A percentile compares a stretch with the other conserved stretches of the same genome.
Conservation (phyloP, 92 coral and sea anemone genomes). For the Zoanthus sansibaricus region DNA sequence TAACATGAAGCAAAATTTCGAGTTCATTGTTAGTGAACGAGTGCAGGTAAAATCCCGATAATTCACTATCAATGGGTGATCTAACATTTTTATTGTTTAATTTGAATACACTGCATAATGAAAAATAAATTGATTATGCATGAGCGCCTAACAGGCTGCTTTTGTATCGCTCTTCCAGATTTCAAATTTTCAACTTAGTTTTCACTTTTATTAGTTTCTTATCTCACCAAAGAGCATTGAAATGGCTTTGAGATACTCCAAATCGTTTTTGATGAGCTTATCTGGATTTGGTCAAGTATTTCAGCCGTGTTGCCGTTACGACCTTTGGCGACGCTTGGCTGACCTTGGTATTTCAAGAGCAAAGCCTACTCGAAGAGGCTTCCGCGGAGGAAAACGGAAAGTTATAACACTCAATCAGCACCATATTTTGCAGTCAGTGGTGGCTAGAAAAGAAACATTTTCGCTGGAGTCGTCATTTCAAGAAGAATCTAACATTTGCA, state of each 20-base stretch:
- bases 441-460: slow-evolving; percentile 17
- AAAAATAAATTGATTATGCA: neutral
- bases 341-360: slow-evolving; percentile 21
- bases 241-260: slow-evolving; percentile 10
- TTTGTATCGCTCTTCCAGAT: neutral
- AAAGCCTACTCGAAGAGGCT: neutral
- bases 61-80: no score
- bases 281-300: slow-evolving; percentile 12
- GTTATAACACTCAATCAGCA: slow-evolving; percentile 17
- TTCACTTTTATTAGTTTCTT: neutral
- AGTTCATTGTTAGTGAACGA: no score
- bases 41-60: no score
- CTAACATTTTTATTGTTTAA: no score
- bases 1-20: no score
- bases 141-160: neutral
- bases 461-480: neutral
- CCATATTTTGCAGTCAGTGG: slow-evolving; percentile 24
- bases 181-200: no score
- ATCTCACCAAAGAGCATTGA: neutral
- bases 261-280: slow-evolving; percentile 19
- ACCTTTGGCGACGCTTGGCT: neutral
- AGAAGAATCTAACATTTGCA: no score
- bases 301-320: neutral
- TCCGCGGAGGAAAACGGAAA: slow-evolving; percentile 8
- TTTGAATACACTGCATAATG: no score